Evolutionary conservation across 2,888 invertebrate genomes (phyloP).

Genomic region (Lasioglossum vierecki): DNA sequence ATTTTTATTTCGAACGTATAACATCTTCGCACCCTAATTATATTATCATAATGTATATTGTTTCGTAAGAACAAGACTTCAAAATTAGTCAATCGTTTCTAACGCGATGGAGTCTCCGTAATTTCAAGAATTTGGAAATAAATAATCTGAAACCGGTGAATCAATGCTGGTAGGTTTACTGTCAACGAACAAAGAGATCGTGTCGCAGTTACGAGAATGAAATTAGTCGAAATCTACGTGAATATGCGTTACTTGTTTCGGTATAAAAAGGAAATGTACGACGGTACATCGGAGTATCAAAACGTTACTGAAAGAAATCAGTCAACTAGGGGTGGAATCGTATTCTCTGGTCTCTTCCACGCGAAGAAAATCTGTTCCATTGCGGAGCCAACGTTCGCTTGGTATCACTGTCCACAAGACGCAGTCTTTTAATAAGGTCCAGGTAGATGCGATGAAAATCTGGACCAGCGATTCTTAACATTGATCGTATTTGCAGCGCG

Average conservation of each 20-base stretch:
- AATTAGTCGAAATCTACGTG: constrained; percentile 33
- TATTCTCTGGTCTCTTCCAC: constrained; percentile 25
- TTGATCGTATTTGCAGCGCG: neutral
- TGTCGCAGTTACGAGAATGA: neutral
- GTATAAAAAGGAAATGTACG: constrained; percentile 65
- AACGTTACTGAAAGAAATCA: constrained; percentile 54
- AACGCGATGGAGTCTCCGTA: neutral
- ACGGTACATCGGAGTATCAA: constrained; percentile 66
- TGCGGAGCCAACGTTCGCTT: constrained; percentile 5
- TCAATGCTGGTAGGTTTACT: neutral
- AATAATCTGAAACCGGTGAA: neutral
- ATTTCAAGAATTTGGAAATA: neutral
- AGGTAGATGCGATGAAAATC: neutral
- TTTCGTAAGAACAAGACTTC: neutral
- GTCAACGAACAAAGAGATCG: neutral
- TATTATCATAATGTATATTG: neutral
- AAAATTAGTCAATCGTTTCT: neutral
- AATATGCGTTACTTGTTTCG: constrained; percentile 25
- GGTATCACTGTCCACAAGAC: neutral
- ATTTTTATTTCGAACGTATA: neutral
- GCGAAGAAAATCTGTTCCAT: constrained; percentile 35
- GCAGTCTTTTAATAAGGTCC: constrained; percentile 2
- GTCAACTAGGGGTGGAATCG: constrained; percentile 39
- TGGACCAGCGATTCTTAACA: neutral
- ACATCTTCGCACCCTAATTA: neutral